Conservation (phyloP, 2,113 vertebrate species). For the Amphiprion ocellaris region DNA sequence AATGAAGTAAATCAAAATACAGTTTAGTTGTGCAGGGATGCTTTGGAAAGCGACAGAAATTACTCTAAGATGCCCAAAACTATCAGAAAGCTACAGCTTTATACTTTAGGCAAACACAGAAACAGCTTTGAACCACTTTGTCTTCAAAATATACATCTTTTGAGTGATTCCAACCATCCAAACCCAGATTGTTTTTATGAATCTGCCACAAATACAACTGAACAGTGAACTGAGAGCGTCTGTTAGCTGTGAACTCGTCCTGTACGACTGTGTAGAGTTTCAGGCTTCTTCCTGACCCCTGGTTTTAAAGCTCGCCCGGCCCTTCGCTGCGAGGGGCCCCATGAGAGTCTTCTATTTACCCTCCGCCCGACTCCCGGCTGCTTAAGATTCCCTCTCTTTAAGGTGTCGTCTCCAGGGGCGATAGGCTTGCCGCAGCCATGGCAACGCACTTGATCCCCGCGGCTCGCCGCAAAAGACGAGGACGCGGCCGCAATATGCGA, state of each 20-base stretch:
- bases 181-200: no score
- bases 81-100: no score
- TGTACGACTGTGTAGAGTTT: constrained; percentile 29
- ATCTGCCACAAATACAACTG: no score
- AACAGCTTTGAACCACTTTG: no score
- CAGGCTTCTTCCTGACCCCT: constrained; percentile 47
- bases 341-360: constrained; percentile 55
- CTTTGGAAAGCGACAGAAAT: no score
- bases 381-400: constrained; percentile 67
- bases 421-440: constrained; percentile 57
- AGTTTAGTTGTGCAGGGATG: no score
- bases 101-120: no score
- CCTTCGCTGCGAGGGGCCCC: constrained; percentile 44
- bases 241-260: constrained; percentile 18
- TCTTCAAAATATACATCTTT: no score
- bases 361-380: constrained; percentile 39
- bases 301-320: constrained; percentile 54
- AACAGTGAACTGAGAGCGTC: neutral
- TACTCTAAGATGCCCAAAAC: no score
- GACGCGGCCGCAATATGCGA: neutral
- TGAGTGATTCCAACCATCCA: no score
- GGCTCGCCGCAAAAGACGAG: constrained; percentile 57
- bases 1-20: no score
- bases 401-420: constrained; percentile 61
- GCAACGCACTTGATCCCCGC: constrained; percentile 73